Evolutionary conservation across 2,888 invertebrate genomes (phyloP), one percentile per base, ranked within the genome.

Genomic region (Melinaea menophilus): DNA sequence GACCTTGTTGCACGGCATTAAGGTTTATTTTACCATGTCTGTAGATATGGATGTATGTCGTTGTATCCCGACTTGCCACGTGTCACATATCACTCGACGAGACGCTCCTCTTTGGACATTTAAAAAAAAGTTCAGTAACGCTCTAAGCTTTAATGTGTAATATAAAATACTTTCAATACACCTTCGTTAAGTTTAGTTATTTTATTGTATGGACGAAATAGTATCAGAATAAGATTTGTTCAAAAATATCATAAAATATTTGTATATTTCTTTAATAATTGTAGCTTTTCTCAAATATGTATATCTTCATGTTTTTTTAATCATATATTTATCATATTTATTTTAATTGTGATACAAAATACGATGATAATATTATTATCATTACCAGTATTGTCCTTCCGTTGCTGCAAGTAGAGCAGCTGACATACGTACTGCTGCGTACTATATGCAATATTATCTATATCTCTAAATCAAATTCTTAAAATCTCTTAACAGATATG

Each of bases 31-130:
- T 83, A 75, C 79, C 70, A 74, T 75, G 77, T 70, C 55, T 58
- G 61, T 47, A 57, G 37, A 47, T 13, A 56, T 60, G 72, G 74
- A 70, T 69, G 66, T 88, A 73, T 75, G 82, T 74, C 85, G 74
- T 84, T 83, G 73, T 65, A 73, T 60, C 72, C 75, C 67, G 71
- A 74, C 61, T 65, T 79, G 81, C 88, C 90, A 89, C 81, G 86
- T 90, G 90, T 90, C 90, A 85, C 90, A 81, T 88, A 87, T 90
- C 90, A 89, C 86, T 90, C 90, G 86, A 71, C 89, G 76, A 73
- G 78, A 73, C 79, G 86, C 85, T 90, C 88, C 88, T 88, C 87
- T 88, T 88, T 84, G 82, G 85, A 88, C 86, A 86, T 70, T 69
- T 67, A 68, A 71, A 66, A 72, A 72, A 71, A 69, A 72, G 61